Evolutionary conservation across 2,797 vertebrate genomes (phyloP), one percentile per base, ranked within the genome.

Genomic region (Capromys pilorides): DNA sequence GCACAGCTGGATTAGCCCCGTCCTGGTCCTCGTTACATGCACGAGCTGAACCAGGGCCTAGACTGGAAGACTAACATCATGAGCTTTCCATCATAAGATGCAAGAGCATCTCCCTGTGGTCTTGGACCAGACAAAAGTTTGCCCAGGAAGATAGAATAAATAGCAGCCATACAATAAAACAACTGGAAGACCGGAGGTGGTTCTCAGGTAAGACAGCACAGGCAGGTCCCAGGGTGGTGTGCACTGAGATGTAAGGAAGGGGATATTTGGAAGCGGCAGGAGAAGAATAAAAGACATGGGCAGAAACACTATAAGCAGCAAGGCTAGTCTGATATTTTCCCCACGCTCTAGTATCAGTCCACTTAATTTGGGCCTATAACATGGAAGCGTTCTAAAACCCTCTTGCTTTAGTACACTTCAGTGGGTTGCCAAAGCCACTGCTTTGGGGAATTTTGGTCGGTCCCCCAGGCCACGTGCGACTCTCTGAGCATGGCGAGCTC

Each of bases 381-480:
- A 88, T 77, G 88, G 36, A 94, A 95, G 93, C 33, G 75, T 88
- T 61, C 28, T 92, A 86, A 95, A 92, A 81, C 3, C 36, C 41
- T 81, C 66, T 81, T 71, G 11, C 95, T 71, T 92, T 82, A 80
- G 22, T 45, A 49, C 10, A 6, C 49, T 67, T 86, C 19, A 26
- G 62, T 84, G 71, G 51, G 88, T 92, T 73, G 67, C n/a, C 22
- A 10, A 73, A 85, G 28, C 26, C 11, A 33, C 89, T 90, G 93
- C 64, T 59, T 93, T 87, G 75, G 59, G 12, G 90, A 92, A 88
- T 31, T 82, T 59, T 41, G n/a, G 83, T 66, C 28, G 49, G 11
- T 86, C 57, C 86, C 77, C 31, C 0, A 24, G 57, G 11, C 62
- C 92, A 83, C 51, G 41, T 69, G 94, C 95, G 77, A 33, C 75